Percentiles rank a stretch among this genome's conserved stretches.
Evolutionary conservation across 2,888 invertebrate genomes (phyloP).

Genomic region (Loripinus fragilis): DNA sequence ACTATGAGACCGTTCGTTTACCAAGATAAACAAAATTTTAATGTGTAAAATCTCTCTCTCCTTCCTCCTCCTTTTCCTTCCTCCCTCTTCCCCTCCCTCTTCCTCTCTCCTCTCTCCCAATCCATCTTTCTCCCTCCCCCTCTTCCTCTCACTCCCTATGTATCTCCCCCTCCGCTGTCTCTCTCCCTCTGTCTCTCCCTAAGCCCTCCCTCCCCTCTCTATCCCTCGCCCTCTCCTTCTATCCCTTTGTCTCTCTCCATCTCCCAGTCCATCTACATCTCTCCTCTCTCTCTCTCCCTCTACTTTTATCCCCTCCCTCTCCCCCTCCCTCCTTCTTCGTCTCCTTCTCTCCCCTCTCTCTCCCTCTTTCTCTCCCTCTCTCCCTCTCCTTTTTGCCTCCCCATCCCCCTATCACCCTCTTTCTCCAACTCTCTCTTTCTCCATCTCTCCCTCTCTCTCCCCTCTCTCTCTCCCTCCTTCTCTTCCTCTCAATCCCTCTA

Average conservation of each 20-base stretch:
- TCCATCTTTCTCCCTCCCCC: no score
- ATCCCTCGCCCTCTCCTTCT: no score
- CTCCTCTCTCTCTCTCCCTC: neutral
- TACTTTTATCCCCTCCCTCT: neutral
- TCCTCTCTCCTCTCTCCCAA: neutral
- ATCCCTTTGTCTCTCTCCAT: neutral
- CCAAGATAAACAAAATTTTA: no score
- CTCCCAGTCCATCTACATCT: neutral
- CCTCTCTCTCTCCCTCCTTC: neutral
- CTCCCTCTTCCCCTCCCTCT: neutral
- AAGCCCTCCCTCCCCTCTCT: no score
- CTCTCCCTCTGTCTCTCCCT: neutral
- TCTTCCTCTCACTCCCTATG: neutral
- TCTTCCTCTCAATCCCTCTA: neutral
- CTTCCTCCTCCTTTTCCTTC: neutral
- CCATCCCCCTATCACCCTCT: neutral
- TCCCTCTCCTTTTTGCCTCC: neutral
- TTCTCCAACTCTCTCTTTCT: neutral
- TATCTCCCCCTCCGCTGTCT: no score
- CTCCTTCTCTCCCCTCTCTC: no score
- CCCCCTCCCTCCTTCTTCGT: no score
- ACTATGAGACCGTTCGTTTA: no score
- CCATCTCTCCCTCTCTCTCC: neutral
- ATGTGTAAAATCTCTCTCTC: no score
- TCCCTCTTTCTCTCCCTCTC: neutral